These are phyloP conservation scores for Oxygymnocypris stewartii DNA, from an alignment of 2,113 vertebrate species.

Conservation along the genomic window DNA sequence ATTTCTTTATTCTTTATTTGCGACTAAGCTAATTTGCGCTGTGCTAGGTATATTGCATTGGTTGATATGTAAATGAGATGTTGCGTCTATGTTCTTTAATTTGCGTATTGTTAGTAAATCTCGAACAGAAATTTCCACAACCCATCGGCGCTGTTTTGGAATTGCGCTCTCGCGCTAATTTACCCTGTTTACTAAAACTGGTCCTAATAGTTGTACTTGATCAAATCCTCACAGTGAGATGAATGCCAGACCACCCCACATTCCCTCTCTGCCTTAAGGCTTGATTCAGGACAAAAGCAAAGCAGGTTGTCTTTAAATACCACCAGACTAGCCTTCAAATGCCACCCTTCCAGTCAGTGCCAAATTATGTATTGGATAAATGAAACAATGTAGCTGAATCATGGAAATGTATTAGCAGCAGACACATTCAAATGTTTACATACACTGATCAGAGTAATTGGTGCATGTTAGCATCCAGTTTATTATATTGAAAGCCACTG, in stretches of 20 bases:
- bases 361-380: not conserved
- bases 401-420: not conserved
- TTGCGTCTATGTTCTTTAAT: too few species aligned
- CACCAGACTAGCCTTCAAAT: slow-evolving; percentile 21
- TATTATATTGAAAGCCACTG: not conserved
- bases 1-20: too few species aligned
- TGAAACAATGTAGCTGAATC: not conserved
- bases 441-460: not conserved
- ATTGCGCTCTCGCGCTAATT: too few species aligned
- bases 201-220: not conserved
- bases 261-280: slow-evolving; percentile 1
- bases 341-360: not conserved
- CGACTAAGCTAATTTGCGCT: too few species aligned
- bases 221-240: slow-evolving; percentile 9
- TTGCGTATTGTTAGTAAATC: too few species aligned
- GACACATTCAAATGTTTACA: not conserved
- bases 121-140: too few species aligned
- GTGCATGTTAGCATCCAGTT: not conserved
- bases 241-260: not conserved
- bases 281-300: slow-evolving; percentile 12
- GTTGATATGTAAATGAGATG: too few species aligned
- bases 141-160: too few species aligned
- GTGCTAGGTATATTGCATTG: too few species aligned
- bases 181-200: too few species aligned
- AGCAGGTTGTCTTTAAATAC: not conserved